Evolutionary conservation across 92 coral and sea anemone species (phyloP), one percentile per base, ranked within the genome.

Genomic region (Parazoanthus swiftii): DNA sequence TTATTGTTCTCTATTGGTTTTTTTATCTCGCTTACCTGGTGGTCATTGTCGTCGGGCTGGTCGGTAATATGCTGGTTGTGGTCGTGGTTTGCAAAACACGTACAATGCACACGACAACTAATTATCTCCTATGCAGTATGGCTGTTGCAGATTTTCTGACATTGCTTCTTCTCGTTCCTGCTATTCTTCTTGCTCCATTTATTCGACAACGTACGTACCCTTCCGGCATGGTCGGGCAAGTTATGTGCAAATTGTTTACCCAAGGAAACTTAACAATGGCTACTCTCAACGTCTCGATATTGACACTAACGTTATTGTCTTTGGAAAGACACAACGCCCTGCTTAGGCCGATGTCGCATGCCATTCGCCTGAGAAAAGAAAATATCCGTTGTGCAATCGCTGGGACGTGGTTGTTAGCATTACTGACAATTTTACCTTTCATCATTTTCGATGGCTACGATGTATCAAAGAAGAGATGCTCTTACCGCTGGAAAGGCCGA

Each of bases 81-180:
- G 76, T 35, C 29, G 78, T 87, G 26, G 89, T 87, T 42, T 39
- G 66, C 23, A 87, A 66, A 54, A 58, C 38, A 48, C 76, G 43
- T 50, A 23, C 39, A 26, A 77, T 87, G 85, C 89, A 87, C 44
- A 77, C 89, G 0, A 37, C 89, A 36, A 87, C 89, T 36, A 87
- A 87, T 35, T 87, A 56, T 48, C 65, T 87, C 7, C 85, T 87
- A 2, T 50, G 68, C 5, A 87, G 78, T 82, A 36, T 87, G 65
- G 89, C 89, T 14, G 39, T 36, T 3, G 85, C 89, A 29, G 89
- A 87, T 42, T 76, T 77, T 50, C 23, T 87, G 15, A 44, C 89
- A n/a, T 37, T 87, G 38, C 6, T 87, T 13, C 21, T 58, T 58
- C 66, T 58, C 66, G 15, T 58, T 58, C 66, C 66, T 2, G 0